phyloP scores from a whole-genome alignment of 2,797 vertebrate species.

The Nannoperca obscura region DNA sequence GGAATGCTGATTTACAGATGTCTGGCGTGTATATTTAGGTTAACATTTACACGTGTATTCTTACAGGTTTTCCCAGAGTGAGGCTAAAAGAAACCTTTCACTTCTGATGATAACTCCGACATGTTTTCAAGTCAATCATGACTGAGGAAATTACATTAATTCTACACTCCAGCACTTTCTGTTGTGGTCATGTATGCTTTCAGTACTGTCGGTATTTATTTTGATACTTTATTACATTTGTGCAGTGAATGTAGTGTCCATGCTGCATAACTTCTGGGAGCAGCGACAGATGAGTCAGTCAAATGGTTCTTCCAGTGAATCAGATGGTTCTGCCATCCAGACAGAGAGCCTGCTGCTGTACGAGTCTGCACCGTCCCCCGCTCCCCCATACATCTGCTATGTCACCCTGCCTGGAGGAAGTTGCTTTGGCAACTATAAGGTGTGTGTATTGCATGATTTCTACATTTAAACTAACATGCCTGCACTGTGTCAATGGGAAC shows the following conservation, averaged over 20 bases:
- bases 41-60: background rate
- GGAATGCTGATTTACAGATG: conserved; percentile 43
- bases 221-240: conserved; percentile 47
- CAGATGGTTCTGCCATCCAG: conserved; percentile 79
- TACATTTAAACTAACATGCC: background rate
- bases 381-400: conserved; percentile 90
- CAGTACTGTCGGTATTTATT: background rate
- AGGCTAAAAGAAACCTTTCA: background rate
- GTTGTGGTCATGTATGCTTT: background rate
- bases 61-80: background rate
- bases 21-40: conserved; percentile 14
- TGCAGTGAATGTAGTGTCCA: conserved; percentile 92
- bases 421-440: conserved; percentile 95
- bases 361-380: conserved; percentile 87
- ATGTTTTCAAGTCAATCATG: background rate
- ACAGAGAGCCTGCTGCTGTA: conserved; percentile 88
- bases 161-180: background rate
- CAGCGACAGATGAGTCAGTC: conserved; percentile 82
- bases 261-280: conserved; percentile 95
- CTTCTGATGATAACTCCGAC: too few relatives aligned
- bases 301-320: conserved; percentile 77
- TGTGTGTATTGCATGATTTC: conserved; percentile 39
- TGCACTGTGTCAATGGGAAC: background rate
- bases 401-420: conserved; percentile 94
- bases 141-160: background rate